phyloP scores from a whole-genome alignment of 2,113 vertebrate species.

The Litocranius walleri region DNA sequence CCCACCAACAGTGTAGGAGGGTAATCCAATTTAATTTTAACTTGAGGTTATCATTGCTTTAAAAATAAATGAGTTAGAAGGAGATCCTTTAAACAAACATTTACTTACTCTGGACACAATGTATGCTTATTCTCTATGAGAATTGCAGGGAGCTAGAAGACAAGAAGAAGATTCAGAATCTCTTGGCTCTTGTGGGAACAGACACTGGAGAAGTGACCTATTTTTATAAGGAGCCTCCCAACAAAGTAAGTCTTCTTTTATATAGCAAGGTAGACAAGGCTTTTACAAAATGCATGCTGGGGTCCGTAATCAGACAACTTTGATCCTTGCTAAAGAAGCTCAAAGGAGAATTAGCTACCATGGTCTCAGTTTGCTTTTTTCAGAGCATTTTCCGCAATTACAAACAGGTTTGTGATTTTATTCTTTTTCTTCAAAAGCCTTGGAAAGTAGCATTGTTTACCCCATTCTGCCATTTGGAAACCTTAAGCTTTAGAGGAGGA shows the following conservation, averaged over 20 bases:
- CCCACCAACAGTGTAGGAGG: neutral
- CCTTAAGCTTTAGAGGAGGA: neutral
- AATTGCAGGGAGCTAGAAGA: constrained; percentile 92
- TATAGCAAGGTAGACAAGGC: neutral
- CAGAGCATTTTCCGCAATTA: neutral
- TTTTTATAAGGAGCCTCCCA: constrained; percentile 92
- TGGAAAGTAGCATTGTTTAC: neutral
- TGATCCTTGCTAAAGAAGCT: neutral
- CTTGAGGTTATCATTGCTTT: neutral
- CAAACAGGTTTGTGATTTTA: neutral
- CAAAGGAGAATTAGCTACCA: neutral
- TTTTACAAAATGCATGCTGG: neutral
- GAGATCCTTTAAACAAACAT: constrained; percentile 14
- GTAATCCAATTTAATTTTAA: constrained; percentile 2
- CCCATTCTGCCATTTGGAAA: neutral
- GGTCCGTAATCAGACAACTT: neutral
- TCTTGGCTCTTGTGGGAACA: constrained; percentile 89
- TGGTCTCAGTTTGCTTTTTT: neutral
- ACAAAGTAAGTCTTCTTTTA: constrained; percentile 84
- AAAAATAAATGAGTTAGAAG: neutral
- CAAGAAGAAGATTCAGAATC: constrained; percentile 94
- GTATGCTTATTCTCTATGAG: constrained; percentile 50
- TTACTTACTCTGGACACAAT: neutral
- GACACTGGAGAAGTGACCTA: constrained; percentile 91
- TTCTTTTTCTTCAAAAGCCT: neutral